A percentile compares a stretch with the other conserved stretches of the same genome.
Conservation (phyloP, 1,140 invertebrate genomes). For the Heliconius eleuchia region DNA sequence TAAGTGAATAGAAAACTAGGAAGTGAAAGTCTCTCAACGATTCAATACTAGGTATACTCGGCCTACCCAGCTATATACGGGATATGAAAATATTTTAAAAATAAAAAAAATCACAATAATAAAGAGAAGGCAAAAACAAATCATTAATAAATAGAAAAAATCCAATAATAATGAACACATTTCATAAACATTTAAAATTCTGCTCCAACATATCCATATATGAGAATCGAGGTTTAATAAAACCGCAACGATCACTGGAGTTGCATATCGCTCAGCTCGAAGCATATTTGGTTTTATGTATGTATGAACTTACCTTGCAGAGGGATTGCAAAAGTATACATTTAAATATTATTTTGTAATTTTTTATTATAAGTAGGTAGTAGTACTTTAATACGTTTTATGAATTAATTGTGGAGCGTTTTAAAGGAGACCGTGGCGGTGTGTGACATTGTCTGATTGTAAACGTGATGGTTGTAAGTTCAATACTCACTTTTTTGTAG, state of each 20-base stretch:
- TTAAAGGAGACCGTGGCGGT: not conserved
- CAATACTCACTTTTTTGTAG: too few relatives aligned
- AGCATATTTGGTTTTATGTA: slow-evolving; percentile 8
- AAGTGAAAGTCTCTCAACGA: too few relatives aligned
- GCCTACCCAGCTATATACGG: too few relatives aligned
- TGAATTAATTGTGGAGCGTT: not conserved
- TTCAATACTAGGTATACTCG: too few relatives aligned
- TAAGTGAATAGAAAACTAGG: not conserved
- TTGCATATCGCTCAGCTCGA: not conserved
- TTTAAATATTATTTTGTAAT: not conserved
- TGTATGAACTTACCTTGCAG: not conserved
- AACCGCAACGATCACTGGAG: slow-evolving; percentile 4
- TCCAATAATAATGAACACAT: not conserved
- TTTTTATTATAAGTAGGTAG: not conserved
- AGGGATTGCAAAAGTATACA: not conserved
- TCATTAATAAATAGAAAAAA: not conserved
- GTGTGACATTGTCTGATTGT: not conserved
- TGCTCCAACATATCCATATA: not conserved
- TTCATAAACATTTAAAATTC: not conserved
- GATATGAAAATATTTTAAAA: too few relatives aligned
- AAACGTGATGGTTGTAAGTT: not conserved
- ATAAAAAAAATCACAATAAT: too few relatives aligned
- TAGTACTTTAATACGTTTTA: not conserved
- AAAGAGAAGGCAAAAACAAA: not conserved
- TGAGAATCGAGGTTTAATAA: not conserved